A percentile compares a stretch with the other conserved stretches of the same genome.
phyloP scores from a whole-genome alignment of 2,113 vertebrate genomes.

The Phylloscopus whistleri region DNA sequence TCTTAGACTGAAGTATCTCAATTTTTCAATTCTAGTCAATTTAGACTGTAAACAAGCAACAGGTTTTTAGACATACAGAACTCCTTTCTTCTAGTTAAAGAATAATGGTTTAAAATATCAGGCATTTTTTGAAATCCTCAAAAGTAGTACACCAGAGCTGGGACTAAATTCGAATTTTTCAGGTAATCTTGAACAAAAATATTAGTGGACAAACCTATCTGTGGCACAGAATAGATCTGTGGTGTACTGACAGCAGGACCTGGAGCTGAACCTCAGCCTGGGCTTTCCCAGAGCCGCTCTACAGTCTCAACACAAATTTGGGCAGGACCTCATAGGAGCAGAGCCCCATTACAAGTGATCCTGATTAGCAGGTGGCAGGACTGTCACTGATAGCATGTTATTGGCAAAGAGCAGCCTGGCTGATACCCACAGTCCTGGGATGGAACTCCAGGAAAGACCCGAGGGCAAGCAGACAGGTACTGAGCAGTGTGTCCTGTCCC shows the following conservation, averaged over 20 bases:
- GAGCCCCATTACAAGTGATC: rapidly evolving
- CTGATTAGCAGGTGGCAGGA: background rate
- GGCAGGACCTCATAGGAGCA: background rate
- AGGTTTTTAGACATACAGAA: background rate
- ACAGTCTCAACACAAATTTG: background rate
- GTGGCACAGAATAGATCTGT: background rate
- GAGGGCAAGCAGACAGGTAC: background rate
- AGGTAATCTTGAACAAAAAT: background rate
- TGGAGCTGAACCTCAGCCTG: background rate
- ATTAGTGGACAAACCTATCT: background rate
- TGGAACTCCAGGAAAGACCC: background rate
- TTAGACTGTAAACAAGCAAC: background rate
- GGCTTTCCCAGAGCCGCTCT: background rate
- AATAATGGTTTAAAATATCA: background rate
- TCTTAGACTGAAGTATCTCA: background rate
- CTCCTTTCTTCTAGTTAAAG: background rate
- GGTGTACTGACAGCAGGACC: background rate
- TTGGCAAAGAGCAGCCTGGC: background rate
- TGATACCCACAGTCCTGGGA: background rate
- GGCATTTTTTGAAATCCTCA: background rate
- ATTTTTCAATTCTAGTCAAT: background rate
- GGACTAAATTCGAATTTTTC: background rate
- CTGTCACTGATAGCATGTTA: background rate
- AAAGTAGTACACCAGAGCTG: background rate
- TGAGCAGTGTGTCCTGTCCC: background rate